phyloP scores from a whole-genome alignment of 2,113 vertebrate species.

The Pavo muticus region DNA sequence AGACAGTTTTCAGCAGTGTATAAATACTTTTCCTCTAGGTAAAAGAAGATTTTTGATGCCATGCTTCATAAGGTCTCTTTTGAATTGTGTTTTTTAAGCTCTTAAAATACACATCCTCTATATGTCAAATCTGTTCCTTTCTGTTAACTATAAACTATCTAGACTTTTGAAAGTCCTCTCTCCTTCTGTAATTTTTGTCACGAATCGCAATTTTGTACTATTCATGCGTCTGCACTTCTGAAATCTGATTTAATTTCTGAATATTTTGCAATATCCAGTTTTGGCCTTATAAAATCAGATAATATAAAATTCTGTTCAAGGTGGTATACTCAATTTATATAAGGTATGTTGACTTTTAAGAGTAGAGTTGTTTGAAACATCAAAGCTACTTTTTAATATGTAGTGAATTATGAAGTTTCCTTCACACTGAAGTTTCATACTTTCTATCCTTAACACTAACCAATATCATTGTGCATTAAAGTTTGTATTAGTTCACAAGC shows the following conservation, averaged over 20 bases:
- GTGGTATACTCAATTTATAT: neutral
- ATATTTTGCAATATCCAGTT: slow-evolving; percentile 29
- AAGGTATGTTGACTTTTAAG: slow-evolving; percentile 17
- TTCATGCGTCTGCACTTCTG: neutral
- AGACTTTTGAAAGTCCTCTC: neutral
- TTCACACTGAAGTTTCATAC: neutral
- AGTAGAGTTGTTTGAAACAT: slow-evolving; percentile 2
- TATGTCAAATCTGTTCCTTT: slow-evolving; percentile 22
- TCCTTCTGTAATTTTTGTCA: neutral
- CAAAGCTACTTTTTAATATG: neutral
- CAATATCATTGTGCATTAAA: neutral
- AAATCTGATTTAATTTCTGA: slow-evolving; percentile 31
- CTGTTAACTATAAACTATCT: neutral
- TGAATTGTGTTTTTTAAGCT: neutral
- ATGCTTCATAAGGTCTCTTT: slow-evolving; percentile 4
- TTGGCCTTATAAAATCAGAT: neutral
- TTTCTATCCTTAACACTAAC: neutral
- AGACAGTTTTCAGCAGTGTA: slow-evolving; percentile 10
- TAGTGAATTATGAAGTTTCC: neutral
- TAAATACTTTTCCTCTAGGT: slow-evolving; percentile 38
- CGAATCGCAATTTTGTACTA: neutral
- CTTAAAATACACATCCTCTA: neutral
- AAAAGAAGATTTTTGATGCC: neutral
- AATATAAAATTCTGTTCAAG: neutral
- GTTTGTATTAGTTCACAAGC: neutral